Conservation (phyloP, 2,113 vertebrate genomes). For the Pterocles orientalis region DNA sequence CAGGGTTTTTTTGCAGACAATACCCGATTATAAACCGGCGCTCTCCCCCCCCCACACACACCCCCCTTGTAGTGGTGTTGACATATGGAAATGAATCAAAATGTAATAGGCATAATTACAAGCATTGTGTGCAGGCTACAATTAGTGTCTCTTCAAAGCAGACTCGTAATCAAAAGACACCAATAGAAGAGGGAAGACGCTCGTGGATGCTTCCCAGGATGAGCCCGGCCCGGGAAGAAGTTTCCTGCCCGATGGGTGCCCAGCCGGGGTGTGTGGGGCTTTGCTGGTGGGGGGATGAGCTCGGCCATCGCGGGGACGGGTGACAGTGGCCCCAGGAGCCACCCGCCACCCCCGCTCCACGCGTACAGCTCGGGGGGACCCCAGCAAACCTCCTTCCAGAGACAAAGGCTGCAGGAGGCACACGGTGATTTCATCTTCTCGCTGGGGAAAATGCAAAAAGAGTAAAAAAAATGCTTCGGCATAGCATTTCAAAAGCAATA, state of each 20-base stretch:
- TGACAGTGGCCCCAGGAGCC: background rate
- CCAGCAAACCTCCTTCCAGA: background rate
- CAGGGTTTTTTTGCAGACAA: constrained; percentile 74
- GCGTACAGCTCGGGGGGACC: too few relatives aligned
- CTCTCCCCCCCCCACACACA: background rate
- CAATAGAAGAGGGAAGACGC: constrained; percentile 68
- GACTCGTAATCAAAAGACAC: constrained; percentile 83
- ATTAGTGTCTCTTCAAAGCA: constrained; percentile 85
- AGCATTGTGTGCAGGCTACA: constrained; percentile 83
- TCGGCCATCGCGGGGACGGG: rapidly evolving
- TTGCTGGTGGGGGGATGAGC: rapidly evolving
- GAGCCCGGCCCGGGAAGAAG: constrained; percentile 32
- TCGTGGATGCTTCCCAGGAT: constrained; percentile 8
- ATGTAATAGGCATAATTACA: constrained; percentile 86
- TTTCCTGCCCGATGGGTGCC: background rate
- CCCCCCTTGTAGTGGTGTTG: constrained; percentile 77
- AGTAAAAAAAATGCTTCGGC: rapidly evolving
- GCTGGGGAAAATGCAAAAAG: background rate
- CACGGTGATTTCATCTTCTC: rapidly evolving
- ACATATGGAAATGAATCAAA: constrained; percentile 87
- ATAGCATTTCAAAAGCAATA: background rate
- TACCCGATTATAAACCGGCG: constrained; percentile 77
- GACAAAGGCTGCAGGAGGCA: background rate
- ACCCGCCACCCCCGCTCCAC: too few relatives aligned
- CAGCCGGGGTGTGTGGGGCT: rapidly evolving